Conservation (phyloP, 1,140 invertebrate species). For the Plutomurus gul region DNA sequence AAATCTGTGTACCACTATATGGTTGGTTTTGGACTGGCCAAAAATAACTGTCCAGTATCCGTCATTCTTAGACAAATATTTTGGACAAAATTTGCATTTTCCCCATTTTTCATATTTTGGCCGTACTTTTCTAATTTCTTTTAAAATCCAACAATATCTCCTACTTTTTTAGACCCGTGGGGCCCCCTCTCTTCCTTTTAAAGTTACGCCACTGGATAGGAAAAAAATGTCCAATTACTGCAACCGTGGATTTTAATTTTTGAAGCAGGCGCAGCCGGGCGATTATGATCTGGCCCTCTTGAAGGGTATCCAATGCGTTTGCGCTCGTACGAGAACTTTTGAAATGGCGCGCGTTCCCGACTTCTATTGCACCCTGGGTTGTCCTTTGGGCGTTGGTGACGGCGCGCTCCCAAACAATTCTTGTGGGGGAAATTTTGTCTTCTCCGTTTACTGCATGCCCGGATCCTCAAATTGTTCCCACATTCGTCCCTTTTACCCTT, state of each 20-base stretch:
- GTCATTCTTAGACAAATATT: no score
- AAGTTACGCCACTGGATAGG: neutral
- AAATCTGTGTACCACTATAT: no score
- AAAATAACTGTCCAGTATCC: no score
- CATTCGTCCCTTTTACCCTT: neutral
- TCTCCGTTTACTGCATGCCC: conserved; percentile 1
- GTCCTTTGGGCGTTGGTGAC: neutral
- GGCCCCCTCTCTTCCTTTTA: no score
- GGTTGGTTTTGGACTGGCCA: no score
- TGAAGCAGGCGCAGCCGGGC: neutral
- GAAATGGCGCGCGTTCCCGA: neutral
- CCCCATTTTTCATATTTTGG: no score
- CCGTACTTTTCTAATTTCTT: no score
- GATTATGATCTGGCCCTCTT: neutral
- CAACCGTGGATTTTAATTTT: neutral
- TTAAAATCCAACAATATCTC: no score
- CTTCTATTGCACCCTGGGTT: neutral
- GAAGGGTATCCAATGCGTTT: neutral
- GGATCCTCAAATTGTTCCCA: neutral
- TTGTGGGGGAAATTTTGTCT: conserved; percentile 27
- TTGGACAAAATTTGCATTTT: no score
- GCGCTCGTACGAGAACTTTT: neutral
- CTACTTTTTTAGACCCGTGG: no score
- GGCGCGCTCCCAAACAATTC: neutral
- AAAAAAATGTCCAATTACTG: neutral